phyloP scores from a whole-genome alignment of 1,140 invertebrate genomes.

The Phthorimaea operculella region DNA sequence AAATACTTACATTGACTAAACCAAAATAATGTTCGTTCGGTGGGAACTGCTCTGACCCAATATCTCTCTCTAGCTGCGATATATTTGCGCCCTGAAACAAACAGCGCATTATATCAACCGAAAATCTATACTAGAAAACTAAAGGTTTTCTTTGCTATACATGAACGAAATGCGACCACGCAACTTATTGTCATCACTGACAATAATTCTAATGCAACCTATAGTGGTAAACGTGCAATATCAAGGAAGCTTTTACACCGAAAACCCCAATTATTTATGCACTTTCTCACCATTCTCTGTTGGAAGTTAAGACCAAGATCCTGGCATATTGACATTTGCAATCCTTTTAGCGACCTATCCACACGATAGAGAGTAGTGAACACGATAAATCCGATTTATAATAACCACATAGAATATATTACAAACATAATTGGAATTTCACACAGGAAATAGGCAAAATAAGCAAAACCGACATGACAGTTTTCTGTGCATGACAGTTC shows the following conservation, averaged over 20 bases:
- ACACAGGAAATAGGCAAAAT: constrained; percentile 43
- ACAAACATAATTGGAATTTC: constrained; percentile 47
- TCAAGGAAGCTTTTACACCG: constrained; percentile 11
- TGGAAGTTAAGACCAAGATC: constrained; percentile 67
- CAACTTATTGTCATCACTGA: neutral
- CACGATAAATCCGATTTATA: constrained; percentile 28
- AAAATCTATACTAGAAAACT: neutral
- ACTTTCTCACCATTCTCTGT: constrained; percentile 63
- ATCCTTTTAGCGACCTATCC: constrained; percentile 50
- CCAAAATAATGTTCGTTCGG: constrained; percentile 99
- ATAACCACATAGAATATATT: constrained; percentile 29
- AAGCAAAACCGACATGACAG: constrained; percentile 42
- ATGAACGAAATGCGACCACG: constrained; percentile 5
- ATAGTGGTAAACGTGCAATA: neutral
- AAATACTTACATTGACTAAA: constrained; percentile 91
- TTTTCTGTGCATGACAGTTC: neutral
- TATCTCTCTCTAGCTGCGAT: constrained; percentile 97
- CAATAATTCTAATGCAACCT: neutral
- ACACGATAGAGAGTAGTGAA: constrained; percentile 36
- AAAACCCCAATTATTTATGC: constrained; percentile 18
- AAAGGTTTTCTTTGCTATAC: constrained; percentile 18
- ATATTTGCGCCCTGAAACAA: constrained; percentile 92
- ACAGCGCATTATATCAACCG: neutral
- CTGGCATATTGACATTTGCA: constrained; percentile 69
- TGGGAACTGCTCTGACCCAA: constrained; percentile 96